phyloP scores from a whole-genome alignment of 2,888 invertebrate species.

The Pandemis cinnamomeana region DNA sequence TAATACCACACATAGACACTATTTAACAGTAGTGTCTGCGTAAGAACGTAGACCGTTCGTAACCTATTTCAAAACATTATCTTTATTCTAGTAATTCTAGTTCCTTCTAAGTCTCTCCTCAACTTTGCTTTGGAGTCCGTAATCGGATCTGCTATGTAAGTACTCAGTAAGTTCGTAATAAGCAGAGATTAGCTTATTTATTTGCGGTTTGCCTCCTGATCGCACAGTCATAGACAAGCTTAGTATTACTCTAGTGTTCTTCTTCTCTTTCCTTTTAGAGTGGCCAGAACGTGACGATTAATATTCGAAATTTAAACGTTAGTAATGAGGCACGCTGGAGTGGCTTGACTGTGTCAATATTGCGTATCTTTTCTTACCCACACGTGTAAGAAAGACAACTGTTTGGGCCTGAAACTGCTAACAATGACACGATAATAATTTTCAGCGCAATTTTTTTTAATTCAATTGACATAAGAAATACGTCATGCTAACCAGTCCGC shows the following conservation, averaged over 20 bases:
- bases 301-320: conserved; percentile 21
- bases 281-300: conserved; percentile 56
- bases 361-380: no score
- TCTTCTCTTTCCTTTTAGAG: conserved; percentile 66
- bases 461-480: no score
- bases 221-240: conserved; percentile 39
- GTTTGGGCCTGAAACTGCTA: no score
- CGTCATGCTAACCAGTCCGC: background rate
- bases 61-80: conserved; percentile 18
- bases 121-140: conserved; percentile 34
- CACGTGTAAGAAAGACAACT: no score
- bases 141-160: conserved; percentile 42
- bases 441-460: no score
- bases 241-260: conserved; percentile 51
- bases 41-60: background rate
- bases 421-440: no score
- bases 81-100: conserved; percentile 5
- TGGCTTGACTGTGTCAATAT: no score
- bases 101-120: conserved; percentile 24
- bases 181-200: conserved; percentile 37
- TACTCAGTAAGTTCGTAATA: conserved; percentile 45
- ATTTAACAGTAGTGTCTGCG: no score
- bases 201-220: conserved; percentile 34
- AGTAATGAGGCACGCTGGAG: no score
- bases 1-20: no score